Percentiles rank a stretch among this genome's conserved stretches.
Evolutionary conservation across 2,888 invertebrate species (phyloP).

Genomic region (Melieria crassipennis): DNA sequence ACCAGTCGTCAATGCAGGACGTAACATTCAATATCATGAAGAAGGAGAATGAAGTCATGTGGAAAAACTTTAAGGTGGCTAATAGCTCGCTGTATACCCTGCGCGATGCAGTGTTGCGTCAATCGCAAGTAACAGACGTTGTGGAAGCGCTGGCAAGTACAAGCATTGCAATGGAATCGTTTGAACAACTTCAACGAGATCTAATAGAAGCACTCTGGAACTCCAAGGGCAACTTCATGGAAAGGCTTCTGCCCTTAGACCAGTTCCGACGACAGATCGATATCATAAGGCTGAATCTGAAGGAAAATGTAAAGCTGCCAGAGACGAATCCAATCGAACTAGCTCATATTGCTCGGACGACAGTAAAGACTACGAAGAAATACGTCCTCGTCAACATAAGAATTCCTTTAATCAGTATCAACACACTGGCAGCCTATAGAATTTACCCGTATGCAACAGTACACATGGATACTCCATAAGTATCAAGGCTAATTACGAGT

Average conservation of each 20-base stretch:
- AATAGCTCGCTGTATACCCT: conserved; percentile 1
- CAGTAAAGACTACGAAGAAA: neutral
- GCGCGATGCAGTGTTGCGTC: neutral
- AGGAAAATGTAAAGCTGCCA: conserved; percentile 10
- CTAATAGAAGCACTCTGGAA: conserved; percentile 14
- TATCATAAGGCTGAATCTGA: conserved; percentile 2
- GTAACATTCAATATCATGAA: conserved; percentile 9
- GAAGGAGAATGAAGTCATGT: neutral
- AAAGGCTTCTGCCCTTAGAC: conserved; percentile 8
- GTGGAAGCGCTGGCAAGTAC: neutral
- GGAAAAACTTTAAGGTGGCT: conserved; percentile 1
- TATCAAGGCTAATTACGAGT: neutral
- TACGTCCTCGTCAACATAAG: conserved; percentile 20
- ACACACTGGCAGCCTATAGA: neutral
- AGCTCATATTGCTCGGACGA: conserved; percentile 2
- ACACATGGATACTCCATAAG: conserved; percentile 16
- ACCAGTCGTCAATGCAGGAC: conserved; percentile 19
- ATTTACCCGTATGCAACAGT: conserved; percentile 19
- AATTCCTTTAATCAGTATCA: conserved; percentile 19
- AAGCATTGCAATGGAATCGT: neutral
- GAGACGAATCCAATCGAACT: conserved; percentile 13
- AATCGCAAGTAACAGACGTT: neutral
- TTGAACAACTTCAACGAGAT: conserved; percentile 8
- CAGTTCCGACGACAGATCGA: conserved; percentile 13
- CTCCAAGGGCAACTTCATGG: conserved; percentile 6